Conservation (phyloP, 2,113 vertebrate species). For the Monopterus albus region DNA sequence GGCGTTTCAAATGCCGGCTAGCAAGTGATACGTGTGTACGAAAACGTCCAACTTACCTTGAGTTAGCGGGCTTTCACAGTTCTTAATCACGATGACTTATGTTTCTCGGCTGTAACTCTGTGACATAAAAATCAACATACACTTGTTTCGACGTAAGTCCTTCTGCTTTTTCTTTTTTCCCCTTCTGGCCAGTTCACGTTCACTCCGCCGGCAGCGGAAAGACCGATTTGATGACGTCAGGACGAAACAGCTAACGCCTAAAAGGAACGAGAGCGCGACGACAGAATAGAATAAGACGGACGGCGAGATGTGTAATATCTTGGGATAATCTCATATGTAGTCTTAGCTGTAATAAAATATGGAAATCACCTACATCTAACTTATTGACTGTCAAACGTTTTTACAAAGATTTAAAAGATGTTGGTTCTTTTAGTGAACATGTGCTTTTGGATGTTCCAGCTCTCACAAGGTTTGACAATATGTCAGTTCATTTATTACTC, state of each 20-base stretch:
- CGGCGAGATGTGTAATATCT: too few relatives aligned
- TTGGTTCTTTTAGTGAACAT: too few relatives aligned
- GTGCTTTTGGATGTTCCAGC: too few relatives aligned
- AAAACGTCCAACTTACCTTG: slow-evolving; percentile 39
- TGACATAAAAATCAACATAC: slow-evolving; percentile 1
- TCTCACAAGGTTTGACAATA: too few relatives aligned
- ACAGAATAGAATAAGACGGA: too few relatives aligned
- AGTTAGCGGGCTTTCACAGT: background rate
- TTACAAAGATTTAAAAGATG: too few relatives aligned
- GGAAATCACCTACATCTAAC: too few relatives aligned
- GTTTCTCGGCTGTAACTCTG: background rate
- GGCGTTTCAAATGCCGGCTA: slow-evolving; percentile 30
- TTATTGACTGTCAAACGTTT: too few relatives aligned
- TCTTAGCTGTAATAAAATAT: too few relatives aligned
- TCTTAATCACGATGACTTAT: background rate
- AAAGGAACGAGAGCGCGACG: background rate
- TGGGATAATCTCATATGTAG: too few relatives aligned
- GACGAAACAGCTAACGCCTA: slow-evolving; percentile 39
- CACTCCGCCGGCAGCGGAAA: slow-evolving; percentile 69
- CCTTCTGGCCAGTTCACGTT: slow-evolving; percentile 40
- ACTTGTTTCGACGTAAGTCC: slow-evolving; percentile 12
- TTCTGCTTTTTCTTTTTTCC: slow-evolving; percentile 56
- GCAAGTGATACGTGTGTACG: background rate
- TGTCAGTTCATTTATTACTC: too few relatives aligned
- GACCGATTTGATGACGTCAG: slow-evolving; percentile 39